Evolutionary conservation across 64 coral and sea anemone genomes (phyloP), one percentile per base, ranked within the genome.

Genomic region (Stichodactyla helianthus): DNA sequence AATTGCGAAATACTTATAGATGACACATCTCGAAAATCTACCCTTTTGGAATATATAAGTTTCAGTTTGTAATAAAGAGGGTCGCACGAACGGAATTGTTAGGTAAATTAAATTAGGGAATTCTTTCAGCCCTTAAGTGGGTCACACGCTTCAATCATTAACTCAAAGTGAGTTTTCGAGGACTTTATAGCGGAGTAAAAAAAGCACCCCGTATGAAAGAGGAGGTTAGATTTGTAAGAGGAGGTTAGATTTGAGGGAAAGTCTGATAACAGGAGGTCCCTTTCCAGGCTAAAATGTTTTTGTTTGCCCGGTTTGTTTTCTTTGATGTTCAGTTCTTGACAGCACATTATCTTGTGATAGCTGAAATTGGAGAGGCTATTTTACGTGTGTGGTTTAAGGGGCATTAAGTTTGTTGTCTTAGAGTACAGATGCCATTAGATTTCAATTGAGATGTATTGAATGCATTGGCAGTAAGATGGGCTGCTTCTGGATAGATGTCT

Each of bases 111-210:
- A 97, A 97, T 97, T 93, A 97, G 83, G 80, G 80, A 92, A 93
- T 97, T 97, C 94, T 97, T 97, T 97, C 94, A 97, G 88, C 91
- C 82, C 94, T 97, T 97, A 97, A 97, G 94, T 97, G 91, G 94
- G 85, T 97, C 94, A 80, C 89, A 89, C 88, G 94, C 88, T 84
- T 82, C n/a, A 65, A 92, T 97, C 91, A 93, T 97, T 93, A 92
- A 88, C 53, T 62, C 89, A 79, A 93, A 93, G 94, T 97, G 27
- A 77, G 84, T 79, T 59, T 62, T 89, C 85, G 86, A 89, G 92
- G 77, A 87, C 82, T 77, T 88, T 89, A 82, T 64, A 81, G 53
- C 78, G 15, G 78, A 81, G 78, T 81, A 81, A 81, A 52, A 44
- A 81, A 27, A 74, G 23, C 9, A 7, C 10, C 68, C 68, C 68